phyloP scores from a whole-genome alignment of 2,888 invertebrate genomes.

The Callosobruchus maculatus region DNA sequence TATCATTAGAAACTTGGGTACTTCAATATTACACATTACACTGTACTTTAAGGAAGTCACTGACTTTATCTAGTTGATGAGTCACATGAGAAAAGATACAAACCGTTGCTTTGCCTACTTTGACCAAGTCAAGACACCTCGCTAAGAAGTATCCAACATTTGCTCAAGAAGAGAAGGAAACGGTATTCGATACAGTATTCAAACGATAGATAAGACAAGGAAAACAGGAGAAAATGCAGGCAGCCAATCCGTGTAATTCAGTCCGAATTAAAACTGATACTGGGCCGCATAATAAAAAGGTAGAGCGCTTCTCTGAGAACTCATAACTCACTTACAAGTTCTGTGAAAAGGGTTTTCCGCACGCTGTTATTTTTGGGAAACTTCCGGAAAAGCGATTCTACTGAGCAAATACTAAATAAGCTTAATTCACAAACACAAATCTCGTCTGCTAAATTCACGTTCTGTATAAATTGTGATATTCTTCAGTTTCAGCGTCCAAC shows the following conservation, averaged over 20 bases:
- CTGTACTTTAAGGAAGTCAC: too few relatives aligned
- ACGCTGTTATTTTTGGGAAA: neutral
- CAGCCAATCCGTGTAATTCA: constrained; percentile 23
- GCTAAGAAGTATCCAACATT: neutral
- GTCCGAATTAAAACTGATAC: constrained; percentile 30
- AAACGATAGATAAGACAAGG: neutral
- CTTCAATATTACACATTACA: too few relatives aligned
- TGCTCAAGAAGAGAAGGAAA: constrained; percentile 29
- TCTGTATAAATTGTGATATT: neutral
- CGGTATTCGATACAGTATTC: neutral
- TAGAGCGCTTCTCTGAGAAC: constrained; percentile 14
- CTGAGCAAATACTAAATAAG: neutral
- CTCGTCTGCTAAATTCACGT: neutral
- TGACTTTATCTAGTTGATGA: too few relatives aligned
- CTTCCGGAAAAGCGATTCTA: neutral
- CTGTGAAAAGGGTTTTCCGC: neutral
- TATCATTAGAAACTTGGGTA: too few relatives aligned
- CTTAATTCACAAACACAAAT: neutral
- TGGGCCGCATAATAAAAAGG: constrained; percentile 26
- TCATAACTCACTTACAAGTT: constrained; percentile 20
- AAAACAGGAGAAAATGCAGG: constrained; percentile 16
- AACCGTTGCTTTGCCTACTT: neutral
- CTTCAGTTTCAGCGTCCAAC: neutral
- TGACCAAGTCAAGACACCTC: neutral
- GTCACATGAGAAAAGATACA: too few relatives aligned